Conservation (phyloP, 2,888 invertebrate species). For the Helobdella robusta region DNA sequence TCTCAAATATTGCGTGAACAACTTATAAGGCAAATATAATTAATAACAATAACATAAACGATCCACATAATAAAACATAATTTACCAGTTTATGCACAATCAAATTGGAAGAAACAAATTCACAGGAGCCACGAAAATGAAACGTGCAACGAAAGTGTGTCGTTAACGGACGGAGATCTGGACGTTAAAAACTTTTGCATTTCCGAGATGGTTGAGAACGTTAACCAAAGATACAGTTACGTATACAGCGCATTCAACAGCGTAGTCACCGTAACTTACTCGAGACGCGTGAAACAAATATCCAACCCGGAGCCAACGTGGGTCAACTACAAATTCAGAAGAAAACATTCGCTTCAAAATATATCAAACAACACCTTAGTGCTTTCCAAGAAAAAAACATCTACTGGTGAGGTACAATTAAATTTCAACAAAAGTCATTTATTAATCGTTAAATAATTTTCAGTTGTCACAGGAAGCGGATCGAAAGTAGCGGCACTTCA, state of each 20-base stretch:
- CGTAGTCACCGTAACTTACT: conserved; percentile 22
- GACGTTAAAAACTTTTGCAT: conserved; percentile 22
- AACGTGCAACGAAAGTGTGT: conserved; percentile 18
- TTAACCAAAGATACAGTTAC: conserved; percentile 12
- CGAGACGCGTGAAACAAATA: conserved; percentile 19
- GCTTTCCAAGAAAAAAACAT: too few relatives aligned
- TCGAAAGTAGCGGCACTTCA: too few relatives aligned
- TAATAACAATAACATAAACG: not conserved
- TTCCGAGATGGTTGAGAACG: conserved; percentile 9
- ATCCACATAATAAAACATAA: not conserved
- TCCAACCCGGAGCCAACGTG: conserved; percentile 29
- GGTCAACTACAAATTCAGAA: conserved; percentile 30
- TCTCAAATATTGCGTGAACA: not conserved
- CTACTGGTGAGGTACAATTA: too few relatives aligned
- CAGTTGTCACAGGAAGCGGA: too few relatives aligned
- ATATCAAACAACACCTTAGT: too few relatives aligned
- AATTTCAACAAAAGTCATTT: too few relatives aligned
- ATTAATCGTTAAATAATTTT: too few relatives aligned
- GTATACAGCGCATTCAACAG: conserved; percentile 5
- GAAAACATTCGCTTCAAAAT: conserved; percentile 3
- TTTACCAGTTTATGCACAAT: not conserved
- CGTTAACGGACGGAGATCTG: conserved; percentile 8
- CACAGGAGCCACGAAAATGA: conserved; percentile 8
- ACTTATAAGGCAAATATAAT: not conserved
- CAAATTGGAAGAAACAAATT: not conserved